phyloP scores from a whole-genome alignment of 2,888 invertebrate genomes.

The Dynastes grantii region DNA sequence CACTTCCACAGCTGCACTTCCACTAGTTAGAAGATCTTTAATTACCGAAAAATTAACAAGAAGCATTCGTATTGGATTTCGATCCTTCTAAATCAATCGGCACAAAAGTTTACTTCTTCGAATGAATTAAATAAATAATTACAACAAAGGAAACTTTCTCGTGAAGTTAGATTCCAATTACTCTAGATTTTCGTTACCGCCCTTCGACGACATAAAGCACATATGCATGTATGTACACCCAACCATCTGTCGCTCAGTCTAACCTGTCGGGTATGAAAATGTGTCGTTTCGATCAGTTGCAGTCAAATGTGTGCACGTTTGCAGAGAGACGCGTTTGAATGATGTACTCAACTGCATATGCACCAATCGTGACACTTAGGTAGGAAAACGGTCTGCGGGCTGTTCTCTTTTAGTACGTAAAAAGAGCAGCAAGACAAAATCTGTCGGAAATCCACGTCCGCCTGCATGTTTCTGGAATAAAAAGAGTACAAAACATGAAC shows the following conservation, averaged over 20 bases:
- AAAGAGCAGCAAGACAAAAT: conserved; percentile 17
- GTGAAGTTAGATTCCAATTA: neutral
- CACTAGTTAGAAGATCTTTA: no score
- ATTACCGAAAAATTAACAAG: no score
- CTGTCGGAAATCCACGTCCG: conserved; percentile 13
- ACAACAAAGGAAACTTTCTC: neutral
- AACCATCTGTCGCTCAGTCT: neutral
- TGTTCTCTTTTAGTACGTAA: conserved; percentile 5
- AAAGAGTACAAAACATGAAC: conserved; percentile 31
- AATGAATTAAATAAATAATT: no score
- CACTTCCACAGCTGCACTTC: no score
- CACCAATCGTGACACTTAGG: conserved; percentile 13
- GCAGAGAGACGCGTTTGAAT: neutral
- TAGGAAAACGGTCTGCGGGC: conserved; percentile 16
- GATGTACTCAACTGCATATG: conserved; percentile 22
- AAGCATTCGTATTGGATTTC: no score
- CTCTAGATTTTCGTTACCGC: neutral
- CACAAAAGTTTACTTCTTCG: no score
- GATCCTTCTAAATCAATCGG: no score
- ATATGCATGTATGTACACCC: neutral
- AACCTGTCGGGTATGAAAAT: neutral
- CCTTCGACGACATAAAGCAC: neutral
- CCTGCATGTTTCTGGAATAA: conserved; percentile 14
- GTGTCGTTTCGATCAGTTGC: neutral
- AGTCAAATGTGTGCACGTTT: conserved; percentile 11